A percentile compares a stretch with the other conserved stretches of the same genome.
Evolutionary conservation across 1,140 invertebrate genomes (phyloP).

Genomic region (Doryteuthis pealeii): DNA sequence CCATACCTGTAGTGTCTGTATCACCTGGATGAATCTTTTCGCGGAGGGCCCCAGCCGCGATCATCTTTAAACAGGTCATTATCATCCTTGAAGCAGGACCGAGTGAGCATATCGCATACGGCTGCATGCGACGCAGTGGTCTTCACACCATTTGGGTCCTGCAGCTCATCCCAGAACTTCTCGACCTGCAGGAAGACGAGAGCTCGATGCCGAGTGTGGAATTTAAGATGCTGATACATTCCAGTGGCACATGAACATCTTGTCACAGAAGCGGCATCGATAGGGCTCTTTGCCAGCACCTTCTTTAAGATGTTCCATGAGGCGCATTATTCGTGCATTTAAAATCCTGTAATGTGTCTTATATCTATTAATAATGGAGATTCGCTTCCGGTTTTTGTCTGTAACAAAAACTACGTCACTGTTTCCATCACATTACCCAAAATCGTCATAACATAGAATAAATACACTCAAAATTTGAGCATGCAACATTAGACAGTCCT

Average conservation of each 20-base stretch:
- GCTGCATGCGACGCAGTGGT: background rate
- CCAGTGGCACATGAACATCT: conserved; percentile 79
- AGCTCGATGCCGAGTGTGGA: conserved; percentile 86
- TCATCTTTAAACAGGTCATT: conserved; percentile 1
- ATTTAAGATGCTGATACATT: conserved; percentile 85
- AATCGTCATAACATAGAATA: too few species aligned
- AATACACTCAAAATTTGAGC: too few species aligned
- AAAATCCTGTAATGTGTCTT: too few species aligned
- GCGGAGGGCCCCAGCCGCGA: background rate
- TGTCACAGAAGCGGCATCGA: conserved; percentile 82
- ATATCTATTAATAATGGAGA: too few species aligned
- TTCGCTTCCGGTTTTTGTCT: too few species aligned
- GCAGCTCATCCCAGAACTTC: conserved; percentile 3
- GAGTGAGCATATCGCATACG: background rate
- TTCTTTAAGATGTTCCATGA: conserved; percentile 85
- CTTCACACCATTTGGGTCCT: background rate
- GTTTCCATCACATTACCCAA: too few species aligned
- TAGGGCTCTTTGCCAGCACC: conserved; percentile 90
- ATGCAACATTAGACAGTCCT: too few species aligned
- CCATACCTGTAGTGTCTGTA: conserved; percentile 1
- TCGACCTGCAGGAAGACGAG: background rate
- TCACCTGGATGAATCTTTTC: background rate
- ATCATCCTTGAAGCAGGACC: conserved; percentile 4
- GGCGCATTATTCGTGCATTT: too few species aligned
- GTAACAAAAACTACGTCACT: too few species aligned